Base-by-base conservation (phyloP, 1,140 invertebrate species). In the Hycleus cichorii region DNA sequence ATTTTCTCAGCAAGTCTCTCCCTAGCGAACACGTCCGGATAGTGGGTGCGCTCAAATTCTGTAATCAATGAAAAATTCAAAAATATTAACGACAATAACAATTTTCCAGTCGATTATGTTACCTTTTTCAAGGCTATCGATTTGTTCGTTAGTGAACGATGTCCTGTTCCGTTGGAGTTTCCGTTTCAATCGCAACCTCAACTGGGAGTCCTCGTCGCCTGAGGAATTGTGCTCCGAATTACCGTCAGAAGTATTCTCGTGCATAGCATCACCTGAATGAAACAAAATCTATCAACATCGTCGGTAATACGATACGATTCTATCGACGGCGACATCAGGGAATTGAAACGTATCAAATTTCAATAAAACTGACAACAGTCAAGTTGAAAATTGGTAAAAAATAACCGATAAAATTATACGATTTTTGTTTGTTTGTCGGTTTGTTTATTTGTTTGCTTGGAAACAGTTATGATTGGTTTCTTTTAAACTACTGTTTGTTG, bases 111-210 rank as follows among this genome's bases (percentile, higher is more conserved):
- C 42, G 39, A 32, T 5, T 32, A 0, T 32, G 7, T 32, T 74
- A 96, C 93, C 93, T 88, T 97, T 95, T 78, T 99, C 97, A 57
- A 99, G 80, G 63, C 92, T 94, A 74, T 99, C 97, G 66, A 99
- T 97, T 78, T 99, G 97, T 69, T 98, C 94, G 72, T 97, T 97
- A 62, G 94, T 97, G 77, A 99, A 99, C 56, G 95, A 98, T 53
- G 97, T 99, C 65, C 97, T 81, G 77, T 99, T 99, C 62, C 97
- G 81, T 77, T 99, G 97, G 55, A 99, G 82, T 78, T 99, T 99
- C 69, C 96, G 79, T 77, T 99, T 99, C 8, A 97, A 81, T 60
- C 92, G 82, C 45, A 97, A 77, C 58, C 92, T 78, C 3, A 91
- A 87, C 66, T 93, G 90, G 65, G 92, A 89, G 69, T 93, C 91